Evolutionary conservation across 2,113 vertebrate species (phyloP), one percentile per base, ranked within the genome.

Genomic region (Notarius quadriscutis): DNA sequence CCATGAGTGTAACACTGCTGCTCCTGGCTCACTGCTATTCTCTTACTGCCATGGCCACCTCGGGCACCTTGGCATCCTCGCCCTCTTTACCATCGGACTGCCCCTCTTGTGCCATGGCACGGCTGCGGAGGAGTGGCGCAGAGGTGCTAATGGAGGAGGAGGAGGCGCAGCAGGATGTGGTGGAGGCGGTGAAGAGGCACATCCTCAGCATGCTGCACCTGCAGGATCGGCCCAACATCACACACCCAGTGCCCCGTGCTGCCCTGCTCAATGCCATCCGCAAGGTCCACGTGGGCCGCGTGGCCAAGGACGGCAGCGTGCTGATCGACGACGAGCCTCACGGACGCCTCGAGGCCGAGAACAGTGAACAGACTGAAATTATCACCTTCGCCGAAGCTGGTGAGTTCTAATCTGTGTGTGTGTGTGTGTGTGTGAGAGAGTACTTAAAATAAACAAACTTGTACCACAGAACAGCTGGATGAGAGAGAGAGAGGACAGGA

Each of bases 181-280:
- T 99, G 92, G 97, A 99, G 93, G 97, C 97, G 15, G 97, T 99
- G 85, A 99, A 99, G 93, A 96, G 94, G 86, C 98, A 99, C 95
- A 99, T 99, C 85, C 92, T 99, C 84, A 98, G 96, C 94, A 98
- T 99, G 98, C 94, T 99, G 95, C 97, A 99, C 93, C 95, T 99
- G 94, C 97, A 95, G 90, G 93, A 96, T 89, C 96, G 97, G 92
- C 98, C 98, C 89, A 98, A 99, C 91, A 96, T 99, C 92, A 98
- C 96, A 4, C 97, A 97, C 93, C 95, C 97, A 1, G 97, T 99
- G 88, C 97, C 98, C 87, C 98, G 97, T 69, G 97, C 97, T 4
- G 97, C 97, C 17, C 96, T 99, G 89, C 96, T 99, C 90, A 99
- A 99, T 88, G 98, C 97, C 87, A 97, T 99, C 94, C 95, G 96